These are phyloP conservation scores for Agapornis canus DNA, from an alignment of 2,797 vertebrate species.

Conservation along the genomic window DNA sequence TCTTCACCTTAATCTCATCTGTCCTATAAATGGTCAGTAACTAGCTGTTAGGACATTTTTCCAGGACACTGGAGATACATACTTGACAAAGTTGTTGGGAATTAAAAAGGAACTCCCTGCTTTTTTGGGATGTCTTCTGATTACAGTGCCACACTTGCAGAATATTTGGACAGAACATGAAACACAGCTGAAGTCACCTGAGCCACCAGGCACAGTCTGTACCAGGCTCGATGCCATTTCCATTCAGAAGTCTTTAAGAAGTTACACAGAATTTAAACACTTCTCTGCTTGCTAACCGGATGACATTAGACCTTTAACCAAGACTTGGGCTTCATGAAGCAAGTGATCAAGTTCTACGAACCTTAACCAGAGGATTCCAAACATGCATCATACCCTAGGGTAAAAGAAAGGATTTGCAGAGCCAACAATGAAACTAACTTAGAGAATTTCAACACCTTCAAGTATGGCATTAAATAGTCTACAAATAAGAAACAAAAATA, in stretches of 20 bases:
- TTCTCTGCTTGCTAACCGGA: not conserved
- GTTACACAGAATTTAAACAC: not conserved
- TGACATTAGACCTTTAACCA: not conserved
- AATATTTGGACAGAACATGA: not conserved
- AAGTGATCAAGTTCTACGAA: not conserved
- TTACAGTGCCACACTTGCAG: not conserved
- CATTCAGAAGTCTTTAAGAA: not conserved
- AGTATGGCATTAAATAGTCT: not conserved
- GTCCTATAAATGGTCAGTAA: not conserved
- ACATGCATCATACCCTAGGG: not conserved
- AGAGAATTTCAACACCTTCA: not conserved
- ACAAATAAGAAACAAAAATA: not conserved
- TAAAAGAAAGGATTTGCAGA: not conserved
- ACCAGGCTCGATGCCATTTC: not conserved
- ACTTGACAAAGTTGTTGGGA: not conserved
- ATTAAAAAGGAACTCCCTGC: not conserved
- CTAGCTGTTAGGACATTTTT: not conserved
- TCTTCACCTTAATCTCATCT: not conserved
- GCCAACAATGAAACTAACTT: not conserved
- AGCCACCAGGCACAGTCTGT: not conserved
- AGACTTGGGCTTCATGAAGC: not conserved
- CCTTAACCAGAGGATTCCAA: not conserved
- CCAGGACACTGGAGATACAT: not conserved
- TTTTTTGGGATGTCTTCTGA: not conserved
- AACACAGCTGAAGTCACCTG: not conserved